phyloP scores from a whole-genome alignment of 2,797 vertebrate species.

The Myripristis jacobus region DNA sequence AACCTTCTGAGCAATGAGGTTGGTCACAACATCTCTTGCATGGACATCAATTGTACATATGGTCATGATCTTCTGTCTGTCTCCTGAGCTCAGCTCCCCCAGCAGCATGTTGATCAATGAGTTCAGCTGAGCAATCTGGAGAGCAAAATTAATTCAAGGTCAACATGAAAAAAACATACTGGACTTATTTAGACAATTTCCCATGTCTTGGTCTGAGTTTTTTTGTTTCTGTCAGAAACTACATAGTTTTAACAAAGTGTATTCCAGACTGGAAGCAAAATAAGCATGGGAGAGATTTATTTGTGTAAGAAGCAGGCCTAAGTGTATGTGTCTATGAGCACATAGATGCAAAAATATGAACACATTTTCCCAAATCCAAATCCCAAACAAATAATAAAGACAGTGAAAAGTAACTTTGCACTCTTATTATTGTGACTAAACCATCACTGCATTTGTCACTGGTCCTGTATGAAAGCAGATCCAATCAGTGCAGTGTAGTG shows the following conservation, averaged over 20 bases:
- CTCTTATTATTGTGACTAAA: constrained; percentile 68
- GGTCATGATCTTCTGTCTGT: constrained; percentile 89
- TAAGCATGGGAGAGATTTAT: constrained; percentile 52
- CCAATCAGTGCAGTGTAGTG: constrained; percentile 69
- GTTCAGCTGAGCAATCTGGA: constrained; percentile 87
- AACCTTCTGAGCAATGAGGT: constrained; percentile 86
- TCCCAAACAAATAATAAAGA: constrained; percentile 49
- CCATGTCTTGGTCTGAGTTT: neutral
- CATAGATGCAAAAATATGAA: constrained; percentile 5
- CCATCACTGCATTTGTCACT: constrained; percentile 73
- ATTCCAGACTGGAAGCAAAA: constrained; percentile 50
- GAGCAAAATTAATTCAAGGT: constrained; percentile 1
- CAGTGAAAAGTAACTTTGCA: constrained; percentile 56
- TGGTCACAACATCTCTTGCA: constrained; percentile 85
- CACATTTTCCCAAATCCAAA: constrained; percentile 15
- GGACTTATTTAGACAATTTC: constrained; percentile 19
- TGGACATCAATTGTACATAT: constrained; percentile 87
- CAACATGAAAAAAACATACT: constrained; percentile 9
- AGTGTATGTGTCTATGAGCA: constrained; percentile 20
- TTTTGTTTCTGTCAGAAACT: constrained; percentile 28
- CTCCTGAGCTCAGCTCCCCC: constrained; percentile 82
- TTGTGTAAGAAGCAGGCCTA: constrained; percentile 16
- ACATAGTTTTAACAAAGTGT: constrained; percentile 44
- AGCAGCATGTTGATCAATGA: constrained; percentile 84
- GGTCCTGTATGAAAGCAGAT: constrained; percentile 69